Percentiles rank a stretch among this genome's conserved stretches.
Conservation (phyloP, 92 coral and sea anemone genomes). For the Zoanthus solanderi region DNA sequence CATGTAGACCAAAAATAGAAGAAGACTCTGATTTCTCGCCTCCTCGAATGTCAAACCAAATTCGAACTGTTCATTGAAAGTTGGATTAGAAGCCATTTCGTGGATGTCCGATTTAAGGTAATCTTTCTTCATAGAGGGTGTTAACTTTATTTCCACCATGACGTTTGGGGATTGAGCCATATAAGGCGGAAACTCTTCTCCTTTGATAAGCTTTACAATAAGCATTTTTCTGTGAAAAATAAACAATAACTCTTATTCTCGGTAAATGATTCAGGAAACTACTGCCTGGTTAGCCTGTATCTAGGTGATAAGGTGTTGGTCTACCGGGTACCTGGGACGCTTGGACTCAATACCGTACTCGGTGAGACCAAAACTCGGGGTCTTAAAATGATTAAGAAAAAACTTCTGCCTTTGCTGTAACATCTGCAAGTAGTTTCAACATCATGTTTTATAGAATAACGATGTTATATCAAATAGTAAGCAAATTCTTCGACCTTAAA, state of each 20-base stretch:
- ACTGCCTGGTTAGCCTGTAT: too few species aligned
- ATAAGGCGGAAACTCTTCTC: conserved; percentile 91
- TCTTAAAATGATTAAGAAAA: too few species aligned
- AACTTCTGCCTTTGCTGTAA: too few species aligned
- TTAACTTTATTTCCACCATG: conserved; percentile 78
- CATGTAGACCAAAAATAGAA: conserved; percentile 83
- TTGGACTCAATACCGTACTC: too few species aligned
- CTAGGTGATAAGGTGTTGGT: too few species aligned
- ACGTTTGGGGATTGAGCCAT: conserved; percentile 87
- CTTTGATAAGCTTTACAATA: conserved; percentile 85
- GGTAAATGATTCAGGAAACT: too few species aligned
- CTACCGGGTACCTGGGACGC: too few species aligned
- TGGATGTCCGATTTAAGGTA: conserved; percentile 90
- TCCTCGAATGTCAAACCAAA: conserved; percentile 81
- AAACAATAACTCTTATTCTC: not conserved
- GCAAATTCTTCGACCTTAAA: too few species aligned
- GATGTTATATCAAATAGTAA: too few species aligned
- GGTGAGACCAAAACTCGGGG: too few species aligned
- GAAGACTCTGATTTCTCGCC: conserved; percentile 75
- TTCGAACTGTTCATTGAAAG: conserved; percentile 83
- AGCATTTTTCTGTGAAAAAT: conserved; percentile 67
- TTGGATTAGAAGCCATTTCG: conserved; percentile 84
- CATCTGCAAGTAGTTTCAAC: too few species aligned
- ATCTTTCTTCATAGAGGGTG: conserved; percentile 80
- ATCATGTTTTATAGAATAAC: too few species aligned